These are phyloP conservation scores for Hydra vulgaris DNA, from an alignment of 30 jellyfish, hydroid and myxozoan genomes.

Conservation along the genomic window DNA sequence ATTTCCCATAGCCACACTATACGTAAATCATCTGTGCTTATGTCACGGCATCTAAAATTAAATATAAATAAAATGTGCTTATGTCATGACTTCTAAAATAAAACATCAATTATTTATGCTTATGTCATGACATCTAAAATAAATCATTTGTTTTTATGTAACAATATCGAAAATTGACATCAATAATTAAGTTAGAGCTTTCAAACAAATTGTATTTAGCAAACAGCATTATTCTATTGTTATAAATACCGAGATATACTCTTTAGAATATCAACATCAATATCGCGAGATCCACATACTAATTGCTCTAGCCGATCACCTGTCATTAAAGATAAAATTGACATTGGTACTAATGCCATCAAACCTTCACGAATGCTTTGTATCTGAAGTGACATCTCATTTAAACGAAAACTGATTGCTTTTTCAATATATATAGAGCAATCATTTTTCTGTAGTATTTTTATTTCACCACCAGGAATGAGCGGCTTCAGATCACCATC, in stretches of 20 bases:
- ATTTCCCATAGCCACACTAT: slow-evolving; percentile 84
- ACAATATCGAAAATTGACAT: too few relatives aligned
- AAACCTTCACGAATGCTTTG: slow-evolving; percentile 65
- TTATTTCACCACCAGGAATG: slow-evolving; percentile 72
- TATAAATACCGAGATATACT: slow-evolving; percentile 53
- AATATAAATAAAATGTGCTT: neutral
- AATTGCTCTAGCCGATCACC: slow-evolving; percentile 55
- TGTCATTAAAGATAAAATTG: slow-evolving; percentile 65
- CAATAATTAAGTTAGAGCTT: too few relatives aligned
- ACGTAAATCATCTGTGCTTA: slow-evolving; percentile 23
- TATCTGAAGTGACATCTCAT: slow-evolving; percentile 52
- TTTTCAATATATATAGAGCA: slow-evolving; percentile 49
- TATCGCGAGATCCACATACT: slow-evolving; percentile 71
- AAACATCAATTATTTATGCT: too few relatives aligned
- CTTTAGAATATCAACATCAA: slow-evolving; percentile 48
- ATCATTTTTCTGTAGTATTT: slow-evolving; percentile 43
- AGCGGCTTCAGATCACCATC: slow-evolving; percentile 71
- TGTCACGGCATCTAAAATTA: slow-evolving; percentile 61
- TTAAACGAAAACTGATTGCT: slow-evolving; percentile 55
- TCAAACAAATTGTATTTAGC: too few relatives aligned
- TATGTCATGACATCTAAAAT: too few relatives aligned
- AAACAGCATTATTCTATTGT: too few relatives aligned
- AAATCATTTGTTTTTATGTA: too few relatives aligned
- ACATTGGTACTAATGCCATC: slow-evolving; percentile 60
- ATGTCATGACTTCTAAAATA: too few relatives aligned